A percentile compares a stretch with the other conserved stretches of the same genome.
phyloP scores from a whole-genome alignment of 2,113 vertebrate species.

The Boulengeromyrus knoepffleri region DNA sequence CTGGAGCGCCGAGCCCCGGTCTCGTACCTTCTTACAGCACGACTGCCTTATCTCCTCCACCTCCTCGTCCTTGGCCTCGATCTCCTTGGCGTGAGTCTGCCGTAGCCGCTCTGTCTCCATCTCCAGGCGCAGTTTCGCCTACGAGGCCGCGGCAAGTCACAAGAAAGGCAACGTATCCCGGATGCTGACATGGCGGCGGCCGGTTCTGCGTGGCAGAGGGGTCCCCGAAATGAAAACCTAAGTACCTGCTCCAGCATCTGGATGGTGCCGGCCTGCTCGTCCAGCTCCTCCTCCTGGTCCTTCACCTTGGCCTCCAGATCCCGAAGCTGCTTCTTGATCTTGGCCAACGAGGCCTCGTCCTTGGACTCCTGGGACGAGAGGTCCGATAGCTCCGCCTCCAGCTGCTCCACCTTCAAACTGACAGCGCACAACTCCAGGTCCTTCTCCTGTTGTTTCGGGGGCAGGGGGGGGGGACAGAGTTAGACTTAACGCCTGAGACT shows the following conservation, averaged over 20 bases:
- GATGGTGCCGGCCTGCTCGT: conserved; percentile 92
- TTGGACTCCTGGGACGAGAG: conserved; percentile 92
- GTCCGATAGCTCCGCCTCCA: conserved; percentile 89
- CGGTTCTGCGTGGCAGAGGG: background rate
- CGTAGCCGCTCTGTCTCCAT: conserved; percentile 94
- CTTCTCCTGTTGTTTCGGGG: conserved; percentile 67
- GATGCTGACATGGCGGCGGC: background rate
- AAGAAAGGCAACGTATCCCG: background rate
- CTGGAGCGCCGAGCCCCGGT: background rate
- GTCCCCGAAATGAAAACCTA: background rate
- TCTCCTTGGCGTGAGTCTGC: conserved; percentile 87
- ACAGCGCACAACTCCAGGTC: conserved; percentile 75
- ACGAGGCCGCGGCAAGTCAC: conserved; percentile 11
- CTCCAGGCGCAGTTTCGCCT: conserved; percentile 91
- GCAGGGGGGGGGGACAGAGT: conserved; percentile 5
- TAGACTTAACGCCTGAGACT: background rate
- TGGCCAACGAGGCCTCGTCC: conserved; percentile 87
- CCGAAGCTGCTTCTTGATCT: conserved; percentile 87
- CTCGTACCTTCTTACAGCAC: conserved; percentile 84
- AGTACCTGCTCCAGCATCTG: conserved; percentile 95
- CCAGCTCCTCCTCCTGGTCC: conserved; percentile 95
- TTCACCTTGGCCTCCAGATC: conserved; percentile 91
- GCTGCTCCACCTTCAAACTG: conserved; percentile 75
- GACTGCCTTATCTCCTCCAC: conserved; percentile 93
- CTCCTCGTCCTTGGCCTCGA: conserved; percentile 89